Conservation (phyloP, 2,888 invertebrate species). For the Campoletis raptor region DNA sequence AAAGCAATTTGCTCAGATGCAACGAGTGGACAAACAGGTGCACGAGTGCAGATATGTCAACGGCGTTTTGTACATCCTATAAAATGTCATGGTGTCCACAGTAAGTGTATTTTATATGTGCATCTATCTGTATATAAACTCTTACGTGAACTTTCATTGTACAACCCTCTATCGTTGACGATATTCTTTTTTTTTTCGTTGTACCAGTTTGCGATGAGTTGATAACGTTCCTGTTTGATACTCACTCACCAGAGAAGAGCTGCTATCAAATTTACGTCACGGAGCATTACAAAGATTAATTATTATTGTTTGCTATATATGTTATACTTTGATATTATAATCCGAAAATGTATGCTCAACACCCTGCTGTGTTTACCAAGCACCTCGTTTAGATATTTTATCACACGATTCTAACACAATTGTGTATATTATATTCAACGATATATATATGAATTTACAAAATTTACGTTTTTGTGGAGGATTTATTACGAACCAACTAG, state of each 20-base stretch:
- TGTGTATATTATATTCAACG: neutral
- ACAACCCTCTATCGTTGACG: neutral
- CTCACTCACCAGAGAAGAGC: slow-evolving; percentile 5
- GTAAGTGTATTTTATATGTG: slow-evolving; percentile 8
- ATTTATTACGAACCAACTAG: neutral
- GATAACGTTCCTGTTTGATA: slow-evolving; percentile 11
- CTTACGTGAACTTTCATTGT: neutral
- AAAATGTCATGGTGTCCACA: slow-evolving; percentile 25
- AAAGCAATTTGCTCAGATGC: slow-evolving; percentile 12
- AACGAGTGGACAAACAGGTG: slow-evolving; percentile 17
- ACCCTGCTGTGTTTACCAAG: neutral
- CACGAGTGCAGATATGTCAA: slow-evolving; percentile 38
- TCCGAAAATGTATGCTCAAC: slow-evolving; percentile 1
- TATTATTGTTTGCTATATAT: neutral
- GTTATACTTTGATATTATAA: neutral
- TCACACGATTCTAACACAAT: neutral
- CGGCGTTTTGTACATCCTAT: neutral
- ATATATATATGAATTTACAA: neutral
- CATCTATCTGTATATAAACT: neutral
- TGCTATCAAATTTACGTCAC: slow-evolving; percentile 15
- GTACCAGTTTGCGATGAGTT: neutral
- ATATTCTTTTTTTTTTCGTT: slow-evolving; percentile 5
- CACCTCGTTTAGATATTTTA: slow-evolving; percentile 11
- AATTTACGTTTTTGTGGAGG: neutral
- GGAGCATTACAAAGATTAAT: neutral